These are phyloP conservation scores for Cacatua alba DNA, from an alignment of 2,113 vertebrate genomes.

Conservation along the genomic window DNA sequence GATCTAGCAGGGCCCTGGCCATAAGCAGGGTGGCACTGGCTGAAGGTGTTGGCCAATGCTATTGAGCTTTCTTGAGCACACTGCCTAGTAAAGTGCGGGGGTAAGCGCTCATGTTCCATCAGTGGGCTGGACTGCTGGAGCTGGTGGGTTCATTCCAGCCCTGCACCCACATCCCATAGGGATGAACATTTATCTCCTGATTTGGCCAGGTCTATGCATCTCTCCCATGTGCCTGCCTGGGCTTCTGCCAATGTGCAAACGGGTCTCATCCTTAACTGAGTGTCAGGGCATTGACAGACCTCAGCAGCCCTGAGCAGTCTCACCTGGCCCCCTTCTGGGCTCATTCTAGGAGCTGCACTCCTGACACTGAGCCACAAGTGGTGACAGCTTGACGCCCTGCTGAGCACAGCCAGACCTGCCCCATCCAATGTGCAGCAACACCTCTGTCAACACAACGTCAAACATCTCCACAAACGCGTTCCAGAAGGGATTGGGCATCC, in stretches of 20 bases:
- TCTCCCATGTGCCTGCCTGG: not conserved
- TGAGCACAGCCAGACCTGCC: not conserved
- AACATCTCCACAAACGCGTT: fast-evolving
- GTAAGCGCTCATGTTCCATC: not conserved
- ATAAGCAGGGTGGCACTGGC: fast-evolving
- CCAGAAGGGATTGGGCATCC: not conserved
- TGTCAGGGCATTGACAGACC: not conserved
- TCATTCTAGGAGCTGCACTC: fast-evolving
- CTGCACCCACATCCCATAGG: not conserved
- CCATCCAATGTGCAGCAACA: not conserved
- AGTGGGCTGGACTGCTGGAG: not conserved
- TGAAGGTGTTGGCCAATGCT: fast-evolving
- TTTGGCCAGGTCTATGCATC: fast-evolving
- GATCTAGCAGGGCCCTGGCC: not conserved
- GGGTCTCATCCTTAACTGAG: too few relatives aligned
- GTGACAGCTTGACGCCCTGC: not conserved
- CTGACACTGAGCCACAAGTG: not conserved
- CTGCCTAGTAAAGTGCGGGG: fast-evolving
- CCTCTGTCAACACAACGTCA: not conserved
- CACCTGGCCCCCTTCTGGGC: fast-evolving
- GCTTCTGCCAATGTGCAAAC: fast-evolving
- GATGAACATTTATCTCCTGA: not conserved
- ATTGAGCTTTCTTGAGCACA: not conserved
- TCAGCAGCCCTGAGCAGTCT: not conserved
- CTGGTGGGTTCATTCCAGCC: not conserved